Base-by-base conservation (phyloP, 1,140 invertebrate genomes). In the Drosophila orosa region DNA sequence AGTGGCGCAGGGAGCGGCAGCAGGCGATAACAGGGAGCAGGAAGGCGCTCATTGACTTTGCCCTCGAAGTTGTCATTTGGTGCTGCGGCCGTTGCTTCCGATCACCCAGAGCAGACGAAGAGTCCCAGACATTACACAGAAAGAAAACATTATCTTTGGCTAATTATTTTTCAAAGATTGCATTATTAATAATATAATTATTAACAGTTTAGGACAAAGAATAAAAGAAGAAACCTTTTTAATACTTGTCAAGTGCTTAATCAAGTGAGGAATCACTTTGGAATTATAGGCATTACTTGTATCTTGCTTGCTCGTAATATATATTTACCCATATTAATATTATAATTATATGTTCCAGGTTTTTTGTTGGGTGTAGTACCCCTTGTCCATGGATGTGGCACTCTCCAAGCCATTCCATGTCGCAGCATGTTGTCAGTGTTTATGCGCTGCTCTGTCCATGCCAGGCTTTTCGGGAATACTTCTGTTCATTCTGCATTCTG, bases 41-140 rank as follows among this genome's bases (percentile, higher is more conserved):
- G 80, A 89, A 84, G 80, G 78, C 74, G 57, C 85, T 89, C 77
- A 89, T 89, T 89, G 80, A 89, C 80, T 89, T 89, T 89, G 80
- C 74, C 84, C 84, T 89, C 84, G 69, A 84, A 89, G 80, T 89
- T 89, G 80, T 87, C 83, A 79, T 69, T 79, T 59, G 76, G 67
- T 67, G 75, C 63, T 57, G 54, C 44, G 65, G 58, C 75, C 47
- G 55, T 67, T 73, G 81, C 81, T 85, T 74, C 81, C 81, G 76
- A 87, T 76, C 75, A 58, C 55, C 69, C 52, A 54, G 24, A 37
- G 25, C 25, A 24, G 5, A 12, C 27, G 7, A 17, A 17, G 39
- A 56, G 45, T 6, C 25, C 19, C 55, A 47, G 25, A 25, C 27
- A 24, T 12, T 31, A 48, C 63, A 67, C 63, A 24, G 3, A 8